These are phyloP conservation scores for Sarcophaga subvicina DNA, from an alignment of 2,888 invertebrate genomes.

Conservation along the genomic window DNA sequence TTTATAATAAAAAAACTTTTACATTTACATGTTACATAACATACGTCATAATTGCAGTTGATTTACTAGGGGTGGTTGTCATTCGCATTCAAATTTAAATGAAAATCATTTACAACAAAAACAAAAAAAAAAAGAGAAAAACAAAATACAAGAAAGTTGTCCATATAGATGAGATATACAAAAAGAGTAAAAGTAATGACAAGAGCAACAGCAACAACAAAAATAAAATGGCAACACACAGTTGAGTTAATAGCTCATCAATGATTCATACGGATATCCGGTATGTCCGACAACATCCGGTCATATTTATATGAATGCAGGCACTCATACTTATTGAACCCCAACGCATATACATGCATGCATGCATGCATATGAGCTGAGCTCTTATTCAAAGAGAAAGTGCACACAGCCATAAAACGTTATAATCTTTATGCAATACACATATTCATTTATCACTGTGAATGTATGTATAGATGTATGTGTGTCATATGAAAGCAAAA, in stretches of 20 bases:
- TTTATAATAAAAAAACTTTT: too few species aligned
- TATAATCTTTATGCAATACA: conserved; percentile 51
- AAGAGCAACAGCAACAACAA: conserved; percentile 27
- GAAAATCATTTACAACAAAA: conserved; percentile 49
- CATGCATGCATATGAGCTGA: too few species aligned
- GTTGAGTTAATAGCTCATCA: conserved; percentile 82
- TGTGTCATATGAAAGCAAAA: conserved; percentile 36
- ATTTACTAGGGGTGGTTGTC: conserved; percentile 51
- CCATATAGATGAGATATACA: background rate
- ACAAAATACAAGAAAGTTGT: conserved; percentile 16
- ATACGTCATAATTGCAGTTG: conserved; percentile 44
- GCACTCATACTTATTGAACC: conserved; percentile 27
- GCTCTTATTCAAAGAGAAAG: background rate
- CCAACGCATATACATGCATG: too few species aligned
- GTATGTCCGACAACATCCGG: conserved; percentile 81
- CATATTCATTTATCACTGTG: conserved; percentile 27
- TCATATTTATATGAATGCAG: conserved; percentile 62
- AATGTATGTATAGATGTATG: conserved; percentile 4
- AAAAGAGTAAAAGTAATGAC: conserved; percentile 17
- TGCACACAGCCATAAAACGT: conserved; percentile 10
- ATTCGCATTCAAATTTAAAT: conserved; percentile 42
- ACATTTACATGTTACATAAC: background rate
- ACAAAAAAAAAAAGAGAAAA: conserved; percentile 33
- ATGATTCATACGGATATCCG: conserved; percentile 82
- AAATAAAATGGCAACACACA: conserved; percentile 70